Percentiles rank a stretch among this genome's conserved stretches.
Evolutionary conservation across 2,888 invertebrate species (phyloP).

Genomic region (Fragum sueziense): DNA sequence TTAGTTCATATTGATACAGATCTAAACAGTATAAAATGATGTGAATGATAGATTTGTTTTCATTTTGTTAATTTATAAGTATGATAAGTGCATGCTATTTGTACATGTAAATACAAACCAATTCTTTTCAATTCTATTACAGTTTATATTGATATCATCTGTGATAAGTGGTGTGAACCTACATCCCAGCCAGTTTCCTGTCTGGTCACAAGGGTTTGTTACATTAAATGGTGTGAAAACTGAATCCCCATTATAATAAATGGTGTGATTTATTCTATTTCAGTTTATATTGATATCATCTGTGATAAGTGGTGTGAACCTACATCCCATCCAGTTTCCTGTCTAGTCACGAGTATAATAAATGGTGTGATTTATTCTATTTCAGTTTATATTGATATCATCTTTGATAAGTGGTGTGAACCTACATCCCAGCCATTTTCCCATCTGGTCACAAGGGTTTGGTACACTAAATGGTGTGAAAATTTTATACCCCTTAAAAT

Average conservation of each 20-base stretch:
- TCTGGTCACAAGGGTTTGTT: conserved; percentile 88
- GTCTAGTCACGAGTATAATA: no score
- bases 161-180: conserved; percentile 81
- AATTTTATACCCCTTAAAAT: no score
- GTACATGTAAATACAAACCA: no score
- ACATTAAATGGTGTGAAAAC: conserved; percentile 85
- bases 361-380: no score
- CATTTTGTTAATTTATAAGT: no score
- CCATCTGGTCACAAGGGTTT: conserved; percentile 87
- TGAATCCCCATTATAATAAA: no score
- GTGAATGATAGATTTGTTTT: no score
- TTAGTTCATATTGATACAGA: no score
- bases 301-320: conserved; percentile 80
- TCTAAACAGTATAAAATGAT: no score
- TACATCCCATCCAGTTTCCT: conserved; percentile 87
- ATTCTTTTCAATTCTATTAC: conserved; percentile 46
- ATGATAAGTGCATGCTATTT: no score
- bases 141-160: conserved; percentile 86
- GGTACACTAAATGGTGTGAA: conserved; percentile 86
- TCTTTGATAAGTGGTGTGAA: conserved; percentile 83
- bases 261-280: no score
- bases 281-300: conserved; percentile 86
- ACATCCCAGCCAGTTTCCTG: conserved; percentile 87
- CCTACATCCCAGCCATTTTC: conserved; percentile 86
- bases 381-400: conserved; percentile 85